phyloP scores from a whole-genome alignment of 2,797 vertebrate genomes.

The Cirrhinus molitorella region DNA sequence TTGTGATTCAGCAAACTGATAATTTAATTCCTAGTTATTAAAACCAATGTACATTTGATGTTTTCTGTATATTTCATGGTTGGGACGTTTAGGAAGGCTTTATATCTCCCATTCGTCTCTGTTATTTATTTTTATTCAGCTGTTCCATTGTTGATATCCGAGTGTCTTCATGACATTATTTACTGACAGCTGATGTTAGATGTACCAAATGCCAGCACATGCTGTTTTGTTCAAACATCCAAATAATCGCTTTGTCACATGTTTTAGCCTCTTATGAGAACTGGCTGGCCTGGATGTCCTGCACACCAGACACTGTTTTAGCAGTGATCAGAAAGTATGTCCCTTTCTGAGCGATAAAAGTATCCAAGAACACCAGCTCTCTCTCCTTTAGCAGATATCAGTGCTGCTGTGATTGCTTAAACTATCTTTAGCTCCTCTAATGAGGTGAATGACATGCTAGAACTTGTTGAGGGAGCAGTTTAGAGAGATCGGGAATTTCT shows the following conservation, averaged over 20 bases:
- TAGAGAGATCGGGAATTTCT: slow-evolving; percentile 4
- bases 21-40: neutral
- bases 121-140: neutral
- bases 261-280: neutral
- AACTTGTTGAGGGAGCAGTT: slow-evolving; percentile 20
- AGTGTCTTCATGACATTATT: neutral
- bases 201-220: neutral
- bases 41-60: neutral
- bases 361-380: neutral
- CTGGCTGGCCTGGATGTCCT: neutral
- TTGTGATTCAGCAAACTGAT: neutral
- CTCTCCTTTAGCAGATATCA: slow-evolving; percentile 5
- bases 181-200: neutral
- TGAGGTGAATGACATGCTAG: slow-evolving; percentile 40
- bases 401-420: slow-evolving; percentile 19
- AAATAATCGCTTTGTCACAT: too few relatives aligned
- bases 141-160: neutral
- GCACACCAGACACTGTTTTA: neutral
- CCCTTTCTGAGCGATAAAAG: neutral
- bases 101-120: neutral
- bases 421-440: slow-evolving; percentile 40
- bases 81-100: neutral
- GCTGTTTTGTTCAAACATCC: neutral
- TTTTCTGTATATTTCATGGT: neutral
- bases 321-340: neutral